Evolutionary conservation across 2,888 invertebrate genomes (phyloP).

Genomic region (Spisula subtruncata): DNA sequence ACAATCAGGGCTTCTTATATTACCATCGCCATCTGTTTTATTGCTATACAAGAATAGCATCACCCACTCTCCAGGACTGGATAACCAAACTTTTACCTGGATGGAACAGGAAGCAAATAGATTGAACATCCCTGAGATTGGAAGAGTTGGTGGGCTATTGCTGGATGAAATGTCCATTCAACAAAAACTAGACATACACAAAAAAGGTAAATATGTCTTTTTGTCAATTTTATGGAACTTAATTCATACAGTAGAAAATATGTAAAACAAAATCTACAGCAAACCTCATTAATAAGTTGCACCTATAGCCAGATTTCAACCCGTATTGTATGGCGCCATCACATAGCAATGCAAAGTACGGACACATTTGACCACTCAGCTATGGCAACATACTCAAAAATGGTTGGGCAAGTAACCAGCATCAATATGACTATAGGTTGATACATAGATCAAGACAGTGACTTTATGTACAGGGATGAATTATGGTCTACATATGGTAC

Average conservation of each 20-base stretch:
- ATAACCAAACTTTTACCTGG: neutral
- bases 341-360: too few species aligned
- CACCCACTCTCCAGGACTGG: neutral
- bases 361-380: too few species aligned
- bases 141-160: neutral
- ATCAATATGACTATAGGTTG: neutral
- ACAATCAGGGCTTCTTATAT: neutral
- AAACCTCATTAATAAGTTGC: too few species aligned
- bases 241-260: too few species aligned
- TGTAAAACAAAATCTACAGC: too few species aligned
- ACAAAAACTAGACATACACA: neutral
- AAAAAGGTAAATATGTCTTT: too few species aligned
- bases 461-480: neutral
- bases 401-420: neutral
- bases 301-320: neutral
- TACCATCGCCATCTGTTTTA: slow-evolving; percentile 13
- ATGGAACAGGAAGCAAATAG: slow-evolving; percentile 29
- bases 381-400: neutral
- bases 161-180: neutral
- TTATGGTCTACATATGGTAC: neutral
- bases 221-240: too few species aligned
- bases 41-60: slow-evolving; percentile 5
- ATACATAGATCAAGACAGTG: neutral
- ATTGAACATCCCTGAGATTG: neutral
- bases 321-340: too few species aligned